These are phyloP conservation scores for Erebia ligea DNA, from an alignment of 2,888 invertebrate species.

Conservation along the genomic window DNA sequence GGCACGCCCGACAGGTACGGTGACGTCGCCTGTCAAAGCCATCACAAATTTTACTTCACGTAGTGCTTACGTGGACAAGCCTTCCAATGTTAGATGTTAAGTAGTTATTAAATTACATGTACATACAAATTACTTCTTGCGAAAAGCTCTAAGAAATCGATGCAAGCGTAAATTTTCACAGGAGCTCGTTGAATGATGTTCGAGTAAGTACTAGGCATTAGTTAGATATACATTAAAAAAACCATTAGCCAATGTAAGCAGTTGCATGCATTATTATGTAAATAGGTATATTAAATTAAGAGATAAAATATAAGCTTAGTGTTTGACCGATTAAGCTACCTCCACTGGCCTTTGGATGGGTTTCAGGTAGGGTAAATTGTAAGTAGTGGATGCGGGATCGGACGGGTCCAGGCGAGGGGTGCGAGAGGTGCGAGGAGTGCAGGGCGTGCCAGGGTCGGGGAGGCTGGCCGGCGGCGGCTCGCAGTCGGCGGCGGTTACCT, in stretches of 20 bases:
- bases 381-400: slow-evolving; percentile 22
- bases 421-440: slow-evolving; percentile 40
- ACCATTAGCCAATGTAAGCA: slow-evolving; percentile 62
- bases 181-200: slow-evolving; percentile 17
- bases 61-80: background rate
- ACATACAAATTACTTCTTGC: slow-evolving; percentile 1
- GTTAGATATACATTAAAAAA: slow-evolving; percentile 24
- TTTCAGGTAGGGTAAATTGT: slow-evolving; percentile 40
- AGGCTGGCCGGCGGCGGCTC: slow-evolving; percentile 58
- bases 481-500: slow-evolving; percentile 65
- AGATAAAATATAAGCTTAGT: slow-evolving; percentile 61
- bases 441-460: slow-evolving; percentile 52
- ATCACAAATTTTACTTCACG: background rate
- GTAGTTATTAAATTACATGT: background rate
- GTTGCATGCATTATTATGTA: slow-evolving; percentile 63
- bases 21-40: slow-evolving; percentile 88
- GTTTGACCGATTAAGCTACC: slow-evolving; percentile 67
- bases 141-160: slow-evolving; percentile 22
- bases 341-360: slow-evolving; percentile 67
- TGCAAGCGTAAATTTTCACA: slow-evolving; percentile 39
- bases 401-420: slow-evolving; percentile 37
- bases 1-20: slow-evolving; percentile 96
- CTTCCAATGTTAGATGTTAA: slow-evolving; percentile 8
- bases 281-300: slow-evolving; percentile 55
- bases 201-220: slow-evolving; percentile 46